Percentiles rank a stretch among this genome's conserved stretches.
Evolutionary conservation across 2,797 vertebrate species (phyloP).

Genomic region (Bryconaethiops microstoma): DNA sequence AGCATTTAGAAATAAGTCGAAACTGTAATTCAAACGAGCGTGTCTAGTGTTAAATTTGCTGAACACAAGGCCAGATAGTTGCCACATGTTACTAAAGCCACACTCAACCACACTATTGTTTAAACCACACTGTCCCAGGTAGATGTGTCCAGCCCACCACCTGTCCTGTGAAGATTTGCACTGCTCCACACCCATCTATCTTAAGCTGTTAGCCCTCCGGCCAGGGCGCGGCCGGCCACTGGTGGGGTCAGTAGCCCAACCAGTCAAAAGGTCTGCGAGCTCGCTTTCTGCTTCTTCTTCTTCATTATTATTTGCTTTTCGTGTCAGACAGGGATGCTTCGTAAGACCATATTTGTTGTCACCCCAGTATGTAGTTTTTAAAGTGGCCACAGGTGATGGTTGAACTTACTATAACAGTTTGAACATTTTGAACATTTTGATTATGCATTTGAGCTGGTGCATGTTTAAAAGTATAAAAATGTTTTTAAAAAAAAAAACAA

Average conservation of each 20-base stretch:
- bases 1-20: not conserved
- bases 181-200: slow-evolving; percentile 65
- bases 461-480: slow-evolving; percentile 53
- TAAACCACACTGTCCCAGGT: not conserved
- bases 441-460: slow-evolving; percentile 63
- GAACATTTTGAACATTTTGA: not conserved
- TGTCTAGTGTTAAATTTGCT: no score
- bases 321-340: slow-evolving; percentile 38
- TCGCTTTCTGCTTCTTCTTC: slow-evolving; percentile 49
- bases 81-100: not conserved
- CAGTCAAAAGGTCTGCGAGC: slow-evolving; percentile 50
- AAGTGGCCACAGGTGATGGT: slow-evolving; percentile 60
- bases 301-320: slow-evolving; percentile 33
- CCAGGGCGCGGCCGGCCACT: slow-evolving; percentile 27
- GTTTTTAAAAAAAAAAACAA: slow-evolving; percentile 46
- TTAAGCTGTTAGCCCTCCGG: slow-evolving; percentile 49
- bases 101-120: not conserved
- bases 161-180: slow-evolving; percentile 73
- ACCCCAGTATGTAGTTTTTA: slow-evolving; percentile 38
- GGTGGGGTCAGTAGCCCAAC: slow-evolving; percentile 37
- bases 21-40: no score
- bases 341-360: slow-evolving; percentile 9
- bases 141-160: slow-evolving; percentile 45
- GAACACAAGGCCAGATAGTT: not conserved
- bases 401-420: slow-evolving; percentile 55